A percentile compares a stretch with the other conserved stretches of the same genome.
These are phyloP conservation scores for Taurulus bubalis DNA, from an alignment of 2,113 vertebrate species.

Conservation along the genomic window DNA sequence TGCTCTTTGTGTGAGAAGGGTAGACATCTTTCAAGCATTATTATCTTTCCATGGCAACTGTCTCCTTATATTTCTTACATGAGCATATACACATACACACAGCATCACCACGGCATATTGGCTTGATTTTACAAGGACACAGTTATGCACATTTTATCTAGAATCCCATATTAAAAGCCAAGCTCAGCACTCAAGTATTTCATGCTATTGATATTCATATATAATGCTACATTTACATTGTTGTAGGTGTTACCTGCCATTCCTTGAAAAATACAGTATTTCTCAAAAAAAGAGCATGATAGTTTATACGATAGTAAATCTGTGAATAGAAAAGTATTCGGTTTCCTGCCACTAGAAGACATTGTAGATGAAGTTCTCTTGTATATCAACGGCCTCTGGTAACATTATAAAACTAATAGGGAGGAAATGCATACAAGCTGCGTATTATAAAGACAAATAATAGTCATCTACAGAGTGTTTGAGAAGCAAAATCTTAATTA, in stretches of 20 bases:
- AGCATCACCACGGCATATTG: neutral
- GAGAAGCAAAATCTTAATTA: neutral
- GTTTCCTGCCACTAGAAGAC: too few species aligned
- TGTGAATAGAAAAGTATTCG: too few species aligned
- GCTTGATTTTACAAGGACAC: slow-evolving; percentile 43
- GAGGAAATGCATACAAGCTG: neutral
- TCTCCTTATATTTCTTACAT: slow-evolving; percentile 23
- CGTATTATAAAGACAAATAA: neutral
- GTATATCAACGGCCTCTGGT: neutral
- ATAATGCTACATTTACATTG: neutral
- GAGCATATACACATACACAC: neutral
- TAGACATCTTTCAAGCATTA: slow-evolving; percentile 59
- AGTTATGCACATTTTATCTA: neutral
- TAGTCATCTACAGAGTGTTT: neutral
- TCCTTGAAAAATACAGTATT: too few species aligned
- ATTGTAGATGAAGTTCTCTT: neutral
- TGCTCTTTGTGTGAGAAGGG: slow-evolving; percentile 20
- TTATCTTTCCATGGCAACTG: slow-evolving; percentile 34
- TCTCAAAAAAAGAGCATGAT: too few species aligned
- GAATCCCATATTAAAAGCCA: neutral
- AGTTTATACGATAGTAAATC: too few species aligned
- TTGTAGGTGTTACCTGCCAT: neutral
- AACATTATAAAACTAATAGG: neutral
- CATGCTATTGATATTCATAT: neutral
- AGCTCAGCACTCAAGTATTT: neutral